A percentile compares a stretch with the other conserved stretches of the same genome.
Evolutionary conservation across 2,797 vertebrate species (phyloP).

Genomic region (Liparis tanakae): DNA sequence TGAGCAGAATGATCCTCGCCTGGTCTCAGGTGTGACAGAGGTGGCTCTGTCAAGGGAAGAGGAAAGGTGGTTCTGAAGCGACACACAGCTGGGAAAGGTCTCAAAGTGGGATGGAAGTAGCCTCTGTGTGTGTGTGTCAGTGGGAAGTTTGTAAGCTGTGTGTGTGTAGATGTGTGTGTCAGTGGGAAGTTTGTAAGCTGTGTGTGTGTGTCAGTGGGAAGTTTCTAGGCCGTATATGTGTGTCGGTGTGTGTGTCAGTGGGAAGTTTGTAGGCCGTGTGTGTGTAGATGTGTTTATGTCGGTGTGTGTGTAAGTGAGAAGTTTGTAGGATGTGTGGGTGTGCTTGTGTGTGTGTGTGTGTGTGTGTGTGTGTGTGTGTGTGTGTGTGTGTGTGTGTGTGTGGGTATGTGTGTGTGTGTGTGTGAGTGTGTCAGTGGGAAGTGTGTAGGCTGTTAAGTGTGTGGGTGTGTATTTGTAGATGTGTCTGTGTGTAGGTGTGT

Average conservation of each 20-base stretch:
- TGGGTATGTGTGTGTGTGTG: not conserved
- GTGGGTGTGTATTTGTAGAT: not conserved
- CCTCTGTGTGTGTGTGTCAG: not conserved
- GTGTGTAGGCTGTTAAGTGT: too few species aligned
- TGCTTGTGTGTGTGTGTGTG: not conserved
- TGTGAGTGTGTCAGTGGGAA: not conserved
- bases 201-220: not conserved
- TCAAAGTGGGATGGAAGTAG: slow-evolving; percentile 30
- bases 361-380: not conserved
- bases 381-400: not conserved
- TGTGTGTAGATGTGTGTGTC: not conserved
- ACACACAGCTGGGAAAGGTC: slow-evolving; percentile 38
- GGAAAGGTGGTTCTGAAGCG: slow-evolving; percentile 50
- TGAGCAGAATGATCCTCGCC: not conserved
- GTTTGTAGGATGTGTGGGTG: too few species aligned
- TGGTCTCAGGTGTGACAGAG: slow-evolving; percentile 39
- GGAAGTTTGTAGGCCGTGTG: too few species aligned
- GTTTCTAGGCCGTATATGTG: too few species aligned
- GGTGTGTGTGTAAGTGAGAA: not conserved
- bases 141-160: too few species aligned
- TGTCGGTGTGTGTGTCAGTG: slow-evolving; percentile 1
- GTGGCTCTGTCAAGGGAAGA: slow-evolving; percentile 15
- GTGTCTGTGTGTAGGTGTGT: not conserved
- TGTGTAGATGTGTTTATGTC: too few species aligned
- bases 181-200: too few species aligned